phyloP scores from a whole-genome alignment of 2,797 vertebrate genomes.

The Myripristis murdjan region DNA sequence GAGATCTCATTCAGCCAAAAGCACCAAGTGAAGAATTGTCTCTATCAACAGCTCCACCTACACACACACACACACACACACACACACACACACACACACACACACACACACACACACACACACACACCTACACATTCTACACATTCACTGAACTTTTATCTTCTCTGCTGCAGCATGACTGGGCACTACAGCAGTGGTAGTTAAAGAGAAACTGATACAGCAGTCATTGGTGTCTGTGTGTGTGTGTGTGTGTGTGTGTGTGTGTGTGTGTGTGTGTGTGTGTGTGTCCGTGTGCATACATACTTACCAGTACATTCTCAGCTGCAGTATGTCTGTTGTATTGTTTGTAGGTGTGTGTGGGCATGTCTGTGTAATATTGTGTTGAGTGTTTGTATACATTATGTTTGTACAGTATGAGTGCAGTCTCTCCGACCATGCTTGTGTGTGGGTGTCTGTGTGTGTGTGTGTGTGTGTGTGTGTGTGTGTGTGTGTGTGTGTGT shows the following conservation, averaged over 20 bases:
- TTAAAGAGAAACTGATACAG: conserved; percentile 39
- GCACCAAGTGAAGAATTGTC: conserved; percentile 60
- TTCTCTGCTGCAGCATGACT: conserved; percentile 15
- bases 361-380: conserved; percentile 34
- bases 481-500: no score
- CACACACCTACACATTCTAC: conserved; percentile 2
- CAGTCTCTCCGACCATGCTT: conserved; percentile 41
- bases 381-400: conserved; percentile 18
- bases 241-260: conserved; percentile 8
- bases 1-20: conserved; percentile 70
- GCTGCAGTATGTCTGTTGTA: no score
- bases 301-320: no score
- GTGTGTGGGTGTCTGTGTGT: neutral
- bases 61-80: neutral
- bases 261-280: neutral
- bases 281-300: neutral
- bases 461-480: no score
- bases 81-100: conserved; percentile 1
- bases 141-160: neutral
- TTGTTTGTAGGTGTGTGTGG: conserved; percentile 6
- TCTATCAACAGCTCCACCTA: conserved; percentile 39
- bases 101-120: neutral
- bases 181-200: neutral
- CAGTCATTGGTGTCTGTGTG: conserved; percentile 7
- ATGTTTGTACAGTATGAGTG: conserved; percentile 5